A percentile compares a stretch with the other conserved stretches of the same genome.
These are phyloP conservation scores for Parambassis ranga DNA, from an alignment of 2,797 vertebrate species.

Conservation along the genomic window DNA sequence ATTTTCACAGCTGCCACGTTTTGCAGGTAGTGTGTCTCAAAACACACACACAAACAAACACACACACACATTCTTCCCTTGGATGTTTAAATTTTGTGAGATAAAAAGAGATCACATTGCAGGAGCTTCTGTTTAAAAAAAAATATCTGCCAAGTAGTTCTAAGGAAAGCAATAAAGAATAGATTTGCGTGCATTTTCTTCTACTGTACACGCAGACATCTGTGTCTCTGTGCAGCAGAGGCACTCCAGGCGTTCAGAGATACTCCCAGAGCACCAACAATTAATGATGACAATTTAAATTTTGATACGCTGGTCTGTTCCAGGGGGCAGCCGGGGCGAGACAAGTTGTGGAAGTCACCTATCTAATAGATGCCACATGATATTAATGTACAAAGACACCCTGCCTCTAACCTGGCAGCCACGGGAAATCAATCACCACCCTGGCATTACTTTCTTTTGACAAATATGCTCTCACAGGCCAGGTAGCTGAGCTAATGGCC, in stretches of 20 bases:
- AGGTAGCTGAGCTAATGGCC: conserved; percentile 76
- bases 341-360: conserved; percentile 66
- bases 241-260: conserved; percentile 21
- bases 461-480: conserved; percentile 72
- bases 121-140: neutral
- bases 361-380: conserved; percentile 72
- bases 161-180: neutral
- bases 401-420: conserved; percentile 70
- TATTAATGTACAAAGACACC: conserved; percentile 70
- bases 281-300: conserved; percentile 73
- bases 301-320: conserved; percentile 46
- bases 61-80: too few relatives aligned
- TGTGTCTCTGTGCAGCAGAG: neutral
- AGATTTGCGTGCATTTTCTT: neutral
- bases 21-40: neutral
- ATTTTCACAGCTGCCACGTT: neutral
- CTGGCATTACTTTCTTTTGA: conserved; percentile 67
- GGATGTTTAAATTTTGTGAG: neutral
- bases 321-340: conserved; percentile 25
- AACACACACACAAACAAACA: neutral
- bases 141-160: neutral
- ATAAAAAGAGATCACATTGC: conserved; percentile 9
- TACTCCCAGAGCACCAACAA: conserved; percentile 50
- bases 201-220: neutral
- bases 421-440: conserved; percentile 72